Evolutionary conservation across 53 echinoderm and acorn worm genomes (phyloP), one percentile per base, ranked within the genome.

Genomic region (Hippasteria phrygiana): DNA sequence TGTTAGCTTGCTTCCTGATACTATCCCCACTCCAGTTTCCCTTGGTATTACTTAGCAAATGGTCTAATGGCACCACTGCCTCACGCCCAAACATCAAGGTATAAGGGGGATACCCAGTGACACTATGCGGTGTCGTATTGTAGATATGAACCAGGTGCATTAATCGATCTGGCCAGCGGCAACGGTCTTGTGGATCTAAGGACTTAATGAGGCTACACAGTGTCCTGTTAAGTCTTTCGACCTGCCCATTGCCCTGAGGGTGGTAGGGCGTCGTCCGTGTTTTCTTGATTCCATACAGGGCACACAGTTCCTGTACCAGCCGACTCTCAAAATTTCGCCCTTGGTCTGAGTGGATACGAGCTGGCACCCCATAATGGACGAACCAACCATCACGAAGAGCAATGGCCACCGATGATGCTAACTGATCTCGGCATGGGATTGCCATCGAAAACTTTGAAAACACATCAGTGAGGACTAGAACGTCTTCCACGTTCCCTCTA

Each of bases 341-440:
- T 56, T 93, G 90, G 42, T 93, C 93, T 0, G 85, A 84, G 50
- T 90, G 90, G 40, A 93, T 89, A 5, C 77, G 55, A 1, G 36
- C 22, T 28, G 89, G 93, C 14, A 85, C 67, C 1, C 93, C 93
- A 71, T 89, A 84, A 48, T 70, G 85, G 17, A 26, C 48, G 53
- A 77, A 77, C 77, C 55, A 77, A 34, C 20, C 40, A 74, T 90
- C 86, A n/a, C 85, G 14, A 3, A 92, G 67, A 0, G 22, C 72
- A 3, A 33, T 46, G 2, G 87, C 87, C 10, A 87, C 87, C 11
- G 34, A 32, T 9, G 39, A 11, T 36, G 87, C 71, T 32, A 73
- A 38, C 70, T 87, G 73, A 35, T 87, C 75, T n/a, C 75, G n/a
- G 40, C 88, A 87, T 16, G 88, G 73, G 24, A 87, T 59, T 33